A percentile compares a stretch with the other conserved stretches of the same genome.
These are phyloP conservation scores for Corydoras sp. DNA, from an alignment of 2,113 vertebrate genomes.

Conservation along the genomic window DNA sequence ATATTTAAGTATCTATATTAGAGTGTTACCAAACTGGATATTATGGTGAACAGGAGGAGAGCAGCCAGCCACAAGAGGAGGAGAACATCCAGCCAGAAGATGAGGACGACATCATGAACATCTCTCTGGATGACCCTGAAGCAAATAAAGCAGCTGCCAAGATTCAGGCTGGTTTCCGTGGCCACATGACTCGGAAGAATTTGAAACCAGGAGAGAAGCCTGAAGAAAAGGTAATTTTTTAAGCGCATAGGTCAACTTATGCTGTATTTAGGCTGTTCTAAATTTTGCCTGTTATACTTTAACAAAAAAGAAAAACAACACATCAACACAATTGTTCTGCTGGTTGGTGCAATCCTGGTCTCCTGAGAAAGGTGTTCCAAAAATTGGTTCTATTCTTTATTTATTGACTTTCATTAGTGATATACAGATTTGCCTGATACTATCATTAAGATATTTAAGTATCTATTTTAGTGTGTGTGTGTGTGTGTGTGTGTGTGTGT, in stretches of 20 bases:
- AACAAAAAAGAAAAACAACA: constrained; percentile 48
- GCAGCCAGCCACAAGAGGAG: constrained; percentile 68
- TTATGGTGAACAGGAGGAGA: constrained; percentile 69
- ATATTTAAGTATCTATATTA: no score
- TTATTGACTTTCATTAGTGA: no score
- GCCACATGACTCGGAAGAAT: constrained; percentile 99
- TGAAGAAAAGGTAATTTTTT: constrained; percentile 71
- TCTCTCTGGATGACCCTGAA: constrained; percentile 89
- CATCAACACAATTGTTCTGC: constrained; percentile 54
- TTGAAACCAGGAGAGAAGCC: constrained; percentile 88
- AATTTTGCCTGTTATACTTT: constrained; percentile 47
- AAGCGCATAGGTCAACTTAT: constrained; percentile 23
- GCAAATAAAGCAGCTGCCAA: constrained; percentile 95
- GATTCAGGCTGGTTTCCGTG: constrained; percentile 96
- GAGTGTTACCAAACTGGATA: neutral
- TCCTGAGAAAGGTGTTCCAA: constrained; percentile 53
- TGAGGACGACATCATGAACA: constrained; percentile 95
- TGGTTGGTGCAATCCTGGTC: constrained; percentile 35
- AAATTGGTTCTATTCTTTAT: neutral
- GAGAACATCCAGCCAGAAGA: constrained; percentile 38
- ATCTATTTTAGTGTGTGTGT: no score
- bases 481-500: no score
- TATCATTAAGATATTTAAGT: no score
- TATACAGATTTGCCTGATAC: no score
- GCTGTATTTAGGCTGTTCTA: constrained; percentile 43